Base-by-base conservation (phyloP, 2,888 invertebrate genomes). In the Temnothorax unifasciatus region DNA sequence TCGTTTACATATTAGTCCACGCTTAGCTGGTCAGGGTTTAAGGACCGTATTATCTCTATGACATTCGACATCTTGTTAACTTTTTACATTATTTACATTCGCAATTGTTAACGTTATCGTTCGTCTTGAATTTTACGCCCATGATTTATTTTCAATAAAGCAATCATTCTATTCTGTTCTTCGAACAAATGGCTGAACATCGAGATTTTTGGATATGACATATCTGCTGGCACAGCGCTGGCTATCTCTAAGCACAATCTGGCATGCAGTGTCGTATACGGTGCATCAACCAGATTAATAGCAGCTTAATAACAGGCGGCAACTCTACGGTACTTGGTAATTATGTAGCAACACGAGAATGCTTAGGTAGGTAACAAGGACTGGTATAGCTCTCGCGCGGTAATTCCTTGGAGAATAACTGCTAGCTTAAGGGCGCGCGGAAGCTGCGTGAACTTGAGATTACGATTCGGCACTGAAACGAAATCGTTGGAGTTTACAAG, bases 291-390 rank as follows among this genome's bases (percentile, higher is more conserved):
- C 71, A 88, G 88, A 90, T 90, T 90, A 90, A 90, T 90, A 88
- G 84, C 74, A 61, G 83, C 83, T 87, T 90, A 86, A 87, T 85
- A 86, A 86, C 85, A 34, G 86, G 82, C 76, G 86, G 82, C 76
- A 86, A 82, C 74, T 64, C 47, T 79, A 54, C 83, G 82, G 79
- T 82, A 68, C 73, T 86, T 82, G 88, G 86, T 88, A 90, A 90
- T 90, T 90, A 90, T 82, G 79, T 82, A 86, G 90, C 86, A 86
- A 88, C 90, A 79, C 63, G 85, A 86, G 88, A 87, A 88, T 90
- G 83, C 84, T 89, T 87, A 87, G 87, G 71, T 50, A 69, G 83
- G 75, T 84, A 85, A 77, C 64, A 34, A 66, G 68, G 76, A 82
- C 84, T 82, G 44, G 64, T 68, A 63, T 47, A 73, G 85, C 79